A percentile compares a stretch with the other conserved stretches of the same genome.
Conservation (phyloP, 2,888 invertebrate species). For the Orchesellides sinensis region DNA sequence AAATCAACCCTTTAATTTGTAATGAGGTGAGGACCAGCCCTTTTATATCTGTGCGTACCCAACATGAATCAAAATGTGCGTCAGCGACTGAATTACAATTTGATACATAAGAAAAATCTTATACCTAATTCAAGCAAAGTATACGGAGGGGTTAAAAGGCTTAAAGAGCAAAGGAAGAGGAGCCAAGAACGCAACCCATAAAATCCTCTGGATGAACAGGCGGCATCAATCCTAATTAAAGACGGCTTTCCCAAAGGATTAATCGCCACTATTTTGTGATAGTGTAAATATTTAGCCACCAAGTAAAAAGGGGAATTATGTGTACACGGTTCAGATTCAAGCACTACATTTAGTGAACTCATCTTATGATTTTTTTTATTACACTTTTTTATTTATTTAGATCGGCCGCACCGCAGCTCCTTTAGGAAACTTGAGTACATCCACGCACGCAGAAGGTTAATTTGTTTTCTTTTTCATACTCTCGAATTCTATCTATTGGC, state of each 20-base stretch:
- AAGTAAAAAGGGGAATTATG: slow-evolving; percentile 23
- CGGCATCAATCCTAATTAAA: slow-evolving; percentile 64
- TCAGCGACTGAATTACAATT: background rate
- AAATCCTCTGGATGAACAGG: slow-evolving; percentile 57
- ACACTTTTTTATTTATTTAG: background rate
- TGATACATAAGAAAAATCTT: too few relatives aligned
- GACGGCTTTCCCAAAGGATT: slow-evolving; percentile 63
- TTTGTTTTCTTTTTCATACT: slow-evolving; percentile 30
- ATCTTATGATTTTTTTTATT: background rate
- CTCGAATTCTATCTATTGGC: slow-evolving; percentile 4
- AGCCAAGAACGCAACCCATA: slow-evolving; percentile 38
- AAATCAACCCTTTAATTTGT: slow-evolving; percentile 62
- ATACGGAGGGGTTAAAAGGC: slow-evolving; percentile 9
- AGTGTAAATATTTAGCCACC: slow-evolving; percentile 65
- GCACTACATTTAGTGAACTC: too few relatives aligned
- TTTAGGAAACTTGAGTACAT: slow-evolving; percentile 49
- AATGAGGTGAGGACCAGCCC: slow-evolving; percentile 57
- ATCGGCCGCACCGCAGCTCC: background rate
- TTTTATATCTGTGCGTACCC: background rate
- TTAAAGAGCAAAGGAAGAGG: slow-evolving; percentile 2
- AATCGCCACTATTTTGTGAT: slow-evolving; percentile 58
- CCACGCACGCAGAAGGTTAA: slow-evolving; percentile 53
- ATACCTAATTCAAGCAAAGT: background rate
- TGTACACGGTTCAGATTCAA: background rate
- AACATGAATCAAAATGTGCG: slow-evolving; percentile 24